Evolutionary conservation across 2,888 invertebrate genomes (phyloP).

Genomic region (Alsophila aescularia): DNA sequence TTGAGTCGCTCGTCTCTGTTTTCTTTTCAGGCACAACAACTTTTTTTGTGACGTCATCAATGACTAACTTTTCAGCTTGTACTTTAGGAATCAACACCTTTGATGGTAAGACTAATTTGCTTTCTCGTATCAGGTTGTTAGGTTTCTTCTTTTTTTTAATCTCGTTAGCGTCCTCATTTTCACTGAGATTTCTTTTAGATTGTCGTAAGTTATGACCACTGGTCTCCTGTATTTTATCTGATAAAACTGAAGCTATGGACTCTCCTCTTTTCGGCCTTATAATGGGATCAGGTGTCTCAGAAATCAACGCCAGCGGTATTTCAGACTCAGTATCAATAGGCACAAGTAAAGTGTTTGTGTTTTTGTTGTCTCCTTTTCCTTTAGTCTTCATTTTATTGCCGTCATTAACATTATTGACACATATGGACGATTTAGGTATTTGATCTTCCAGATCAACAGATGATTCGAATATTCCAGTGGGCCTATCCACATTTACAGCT

Average conservation of each 20-base stretch:
- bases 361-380: constrained; percentile 50
- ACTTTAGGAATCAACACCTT: constrained; percentile 72
- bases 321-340: constrained; percentile 75
- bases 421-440: constrained; percentile 85
- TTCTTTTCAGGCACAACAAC: constrained; percentile 56
- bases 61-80: constrained; percentile 66
- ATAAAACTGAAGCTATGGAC: constrained; percentile 77
- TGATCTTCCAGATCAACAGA: constrained; percentile 88
- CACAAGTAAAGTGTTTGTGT: constrained; percentile 54
- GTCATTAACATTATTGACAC: constrained; percentile 68
- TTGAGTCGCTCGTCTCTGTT: constrained; percentile 52
- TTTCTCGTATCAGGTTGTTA: constrained; percentile 73
- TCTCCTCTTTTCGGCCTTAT: constrained; percentile 75
- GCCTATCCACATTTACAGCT: constrained; percentile 78
- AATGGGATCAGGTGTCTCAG: constrained; percentile 70
- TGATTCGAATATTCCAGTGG: constrained; percentile 89
- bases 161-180: constrained; percentile 68
- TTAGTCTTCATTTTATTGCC: constrained; percentile 66
- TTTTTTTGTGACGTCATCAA: constrained; percentile 62
- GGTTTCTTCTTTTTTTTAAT: constrained; percentile 76
- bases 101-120: constrained; percentile 73
- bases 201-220: constrained; percentile 78
- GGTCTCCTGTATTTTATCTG: constrained; percentile 79
- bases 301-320: constrained; percentile 71
- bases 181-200: constrained; percentile 71